A percentile compares a stretch with the other conserved stretches of the same genome.
Evolutionary conservation across 2,113 vertebrate species (phyloP).

Genomic region (Ancistrus triradiatus): DNA sequence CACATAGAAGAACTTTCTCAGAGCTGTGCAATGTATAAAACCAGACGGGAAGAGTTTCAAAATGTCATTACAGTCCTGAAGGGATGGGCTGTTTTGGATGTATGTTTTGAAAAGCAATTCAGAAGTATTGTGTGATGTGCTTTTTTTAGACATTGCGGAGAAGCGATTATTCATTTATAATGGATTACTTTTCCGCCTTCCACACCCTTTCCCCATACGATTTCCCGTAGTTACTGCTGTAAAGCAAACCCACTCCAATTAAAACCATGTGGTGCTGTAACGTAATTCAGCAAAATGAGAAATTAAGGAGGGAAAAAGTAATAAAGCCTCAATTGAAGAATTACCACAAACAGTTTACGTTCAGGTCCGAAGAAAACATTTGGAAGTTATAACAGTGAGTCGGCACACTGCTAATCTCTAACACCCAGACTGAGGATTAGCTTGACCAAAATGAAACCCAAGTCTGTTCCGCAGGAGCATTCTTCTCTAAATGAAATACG

Average conservation of each 20-base stretch:
- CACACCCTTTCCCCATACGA: not conserved
- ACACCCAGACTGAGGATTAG: not conserved
- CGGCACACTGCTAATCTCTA: not conserved
- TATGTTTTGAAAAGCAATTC: no score
- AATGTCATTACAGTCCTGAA: no score
- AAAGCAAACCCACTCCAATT: not conserved
- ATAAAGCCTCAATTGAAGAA: no score
- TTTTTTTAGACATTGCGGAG: no score
- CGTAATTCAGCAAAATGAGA: constrained; percentile 2
- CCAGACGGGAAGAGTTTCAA: no score
- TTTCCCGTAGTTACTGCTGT: not conserved
- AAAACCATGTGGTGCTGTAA: constrained; percentile 17
- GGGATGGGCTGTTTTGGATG: no score
- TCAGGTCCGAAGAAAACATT: constrained; percentile 48
- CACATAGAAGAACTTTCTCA: no score
- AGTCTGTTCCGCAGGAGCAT: not conserved
- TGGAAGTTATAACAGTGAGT: constrained; percentile 20
- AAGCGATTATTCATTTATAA: no score
- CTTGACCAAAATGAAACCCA: constrained; percentile 1
- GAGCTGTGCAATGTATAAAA: no score
- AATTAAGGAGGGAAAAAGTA: constrained; percentile 3
- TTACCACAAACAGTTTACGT: constrained; percentile 52
- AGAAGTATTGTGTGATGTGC: no score
- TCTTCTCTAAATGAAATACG: no score
- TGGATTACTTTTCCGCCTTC: no score